Base-by-base conservation (phyloP, 2,888 invertebrate species). In the Emesis furor region DNA sequence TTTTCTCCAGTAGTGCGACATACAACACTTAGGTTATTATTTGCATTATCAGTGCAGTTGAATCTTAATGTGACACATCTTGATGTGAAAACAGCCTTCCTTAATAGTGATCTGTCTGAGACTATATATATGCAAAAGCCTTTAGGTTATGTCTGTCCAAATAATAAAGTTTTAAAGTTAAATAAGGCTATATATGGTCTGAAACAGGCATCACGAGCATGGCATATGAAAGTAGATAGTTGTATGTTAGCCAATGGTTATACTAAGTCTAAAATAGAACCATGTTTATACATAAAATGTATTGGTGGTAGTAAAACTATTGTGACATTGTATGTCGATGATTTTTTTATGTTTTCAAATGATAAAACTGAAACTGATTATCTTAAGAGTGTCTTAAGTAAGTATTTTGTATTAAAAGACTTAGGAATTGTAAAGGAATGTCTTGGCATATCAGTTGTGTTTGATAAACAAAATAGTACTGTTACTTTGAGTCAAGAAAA, bases 1-100 rank as follows among this genome's bases (percentile, higher is more conserved):
- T 35, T 35, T 35, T 35, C 35, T 35, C 35, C 35, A 35, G 35
- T 35, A 35, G 35, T 35, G 6, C 35, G 35, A 35, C 35, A 35
- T 35, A 35, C 35, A 5, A 35, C 35, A 35, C 35, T 35, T 35
- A 35, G 35, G 35, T 35, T 35, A 35, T 35, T 35, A 14, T 84
- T 82, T 77, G 79, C 62, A 32, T 65, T 65, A 32, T 65, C 62
- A 30, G 62, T 65, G 12, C 62, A 65, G 30, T 65, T 65, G 62
- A 65, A 65, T 32, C 81, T 84, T 14, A 78, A 86, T 81, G 86
- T 86, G 8, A 84, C 32, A 68, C 62, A 65, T 32, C 62, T 65
- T 14, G 30, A 65, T 65, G 30, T 65, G 12, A 24, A 65, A 67
- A 86, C 84, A 17, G 84, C 84, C 17, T 84, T 86, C 59, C 24